Evolutionary conservation across 2,113 vertebrate genomes (phyloP), one percentile per base, ranked within the genome.

Genomic region (Castor canadensis): DNA sequence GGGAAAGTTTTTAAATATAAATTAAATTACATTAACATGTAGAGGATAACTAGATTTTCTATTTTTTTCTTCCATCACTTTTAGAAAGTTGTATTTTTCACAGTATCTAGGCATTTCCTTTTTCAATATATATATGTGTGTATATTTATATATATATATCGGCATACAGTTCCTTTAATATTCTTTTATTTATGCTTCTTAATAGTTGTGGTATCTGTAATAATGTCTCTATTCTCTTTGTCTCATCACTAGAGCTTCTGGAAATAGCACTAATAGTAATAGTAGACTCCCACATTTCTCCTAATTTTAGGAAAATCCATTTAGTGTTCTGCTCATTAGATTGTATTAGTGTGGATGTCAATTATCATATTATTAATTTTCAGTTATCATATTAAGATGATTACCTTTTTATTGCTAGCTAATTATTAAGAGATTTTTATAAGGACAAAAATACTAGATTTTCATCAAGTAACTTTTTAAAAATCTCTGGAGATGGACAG

Each of bases 381-480:
- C n/a, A n/a, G n/a, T n/a, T n/a, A n/a, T n/a, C 32, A 79, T 47
- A 10, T 94, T 86, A 85, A 52, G 43, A 90, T 49, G 52, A 13
- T 87, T 82, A 45, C 62, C 40, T 87, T 93, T 76, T 81, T 43
- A 85, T 81, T 73, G 10, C 20, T 54, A 35, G 17, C 49, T 40
- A 38, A 58, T 79, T 62, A 58, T 83, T 56, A 87, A 84, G 47
- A n/a, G 20, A 52, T 28, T 54, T 80, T 93, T 71, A 45, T 79
- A 69, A 92, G 52, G 30, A 60, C 58, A n/a, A 81, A 77, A 32
- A 54, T 84, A 67, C 2, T 72, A 47, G 35, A 9, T 72, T 82
- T 89, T 93, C 28, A 60, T 86, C 64, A 89, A 80, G 32, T 92
- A 66, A 89, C 58, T 58, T 88, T 75, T 92, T 89, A 54, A 67